Percentiles rank a stretch among this genome's conserved stretches.
Evolutionary conservation across 64 coral and sea anemone genomes (phyloP).

Genomic region (Dendrophyllia cribrosa): DNA sequence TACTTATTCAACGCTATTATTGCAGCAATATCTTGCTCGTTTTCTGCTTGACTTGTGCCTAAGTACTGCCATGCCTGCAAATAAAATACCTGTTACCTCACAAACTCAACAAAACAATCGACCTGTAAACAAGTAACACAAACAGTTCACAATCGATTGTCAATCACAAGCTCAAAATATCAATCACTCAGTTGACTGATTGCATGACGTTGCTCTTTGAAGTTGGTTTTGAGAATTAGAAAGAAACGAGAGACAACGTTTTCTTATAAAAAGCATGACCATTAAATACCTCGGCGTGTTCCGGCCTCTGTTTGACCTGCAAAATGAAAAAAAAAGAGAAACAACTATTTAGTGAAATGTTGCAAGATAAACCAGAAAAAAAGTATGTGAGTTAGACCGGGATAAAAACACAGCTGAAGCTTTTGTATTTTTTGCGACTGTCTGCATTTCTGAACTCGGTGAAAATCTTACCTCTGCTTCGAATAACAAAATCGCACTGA

Average conservation of each 20-base stretch:
- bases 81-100: not conserved
- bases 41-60: slow-evolving; percentile 98
- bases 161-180: no score
- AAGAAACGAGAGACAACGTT: not conserved
- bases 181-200: no score
- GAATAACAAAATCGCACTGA: slow-evolving; percentile 94
- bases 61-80: slow-evolving; percentile 96
- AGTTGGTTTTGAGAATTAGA: no score
- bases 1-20: slow-evolving; percentile 95
- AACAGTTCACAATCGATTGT: no score
- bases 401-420: no score
- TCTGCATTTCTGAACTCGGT: no score
- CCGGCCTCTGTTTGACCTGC: slow-evolving; percentile 86
- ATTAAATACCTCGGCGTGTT: slow-evolving; percentile 83
- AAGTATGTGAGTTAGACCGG: no score
- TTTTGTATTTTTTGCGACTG: no score
- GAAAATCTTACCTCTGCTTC: slow-evolving; percentile 81
- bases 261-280: not conserved
- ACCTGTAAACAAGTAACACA: no score
- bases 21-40: slow-evolving; percentile 94
- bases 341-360: not conserved
- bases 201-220: no score
- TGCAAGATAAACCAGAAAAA: no score
- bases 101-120: no score
- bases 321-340: slow-evolving; percentile 8